Conservation (phyloP, 2,888 invertebrate genomes). For the Drosophila ustulata region DNA sequence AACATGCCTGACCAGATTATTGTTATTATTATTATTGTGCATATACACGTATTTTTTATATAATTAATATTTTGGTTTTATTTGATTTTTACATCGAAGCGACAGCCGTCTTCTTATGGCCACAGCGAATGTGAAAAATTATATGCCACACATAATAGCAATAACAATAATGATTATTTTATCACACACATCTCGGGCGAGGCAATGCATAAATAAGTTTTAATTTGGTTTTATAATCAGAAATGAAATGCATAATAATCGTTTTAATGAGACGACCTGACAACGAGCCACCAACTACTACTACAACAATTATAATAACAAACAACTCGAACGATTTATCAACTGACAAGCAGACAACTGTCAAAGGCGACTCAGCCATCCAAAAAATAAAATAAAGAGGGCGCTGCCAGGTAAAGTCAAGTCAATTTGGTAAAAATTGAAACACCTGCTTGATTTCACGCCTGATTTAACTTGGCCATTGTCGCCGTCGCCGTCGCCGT, state of each 20-base stretch:
- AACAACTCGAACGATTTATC: constrained; percentile 57
- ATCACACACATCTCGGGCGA: constrained; percentile 38
- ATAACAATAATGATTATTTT: constrained; percentile 56
- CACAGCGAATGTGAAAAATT: constrained; percentile 43
- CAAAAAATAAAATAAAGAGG: background rate
- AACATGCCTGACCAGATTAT: constrained; percentile 60
- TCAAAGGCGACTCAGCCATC: constrained; percentile 22
- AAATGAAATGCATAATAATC: constrained; percentile 76
- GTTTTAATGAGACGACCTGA: constrained; percentile 73
- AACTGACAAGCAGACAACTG: constrained; percentile 43
- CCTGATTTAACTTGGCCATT: constrained; percentile 80
- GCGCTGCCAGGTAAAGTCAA: constrained; percentile 53
- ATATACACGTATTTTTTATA: constrained; percentile 24
- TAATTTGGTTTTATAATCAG: constrained; percentile 75
- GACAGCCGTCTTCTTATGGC: constrained; percentile 27
- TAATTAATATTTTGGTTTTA: constrained; percentile 47
- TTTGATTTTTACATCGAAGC: constrained; percentile 58
- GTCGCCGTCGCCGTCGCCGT: constrained; percentile 51
- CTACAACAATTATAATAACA: constrained; percentile 19
- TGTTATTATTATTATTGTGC: constrained; percentile 45
- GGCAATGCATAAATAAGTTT: constrained; percentile 73
- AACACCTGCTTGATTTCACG: constrained; percentile 82
- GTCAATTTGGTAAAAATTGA: constrained; percentile 79
- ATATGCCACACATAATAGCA: constrained; percentile 54
- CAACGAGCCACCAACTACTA: constrained; percentile 41